phyloP scores from a whole-genome alignment of 2,797 vertebrate species.

The Gymnothorax reevesii region DNA sequence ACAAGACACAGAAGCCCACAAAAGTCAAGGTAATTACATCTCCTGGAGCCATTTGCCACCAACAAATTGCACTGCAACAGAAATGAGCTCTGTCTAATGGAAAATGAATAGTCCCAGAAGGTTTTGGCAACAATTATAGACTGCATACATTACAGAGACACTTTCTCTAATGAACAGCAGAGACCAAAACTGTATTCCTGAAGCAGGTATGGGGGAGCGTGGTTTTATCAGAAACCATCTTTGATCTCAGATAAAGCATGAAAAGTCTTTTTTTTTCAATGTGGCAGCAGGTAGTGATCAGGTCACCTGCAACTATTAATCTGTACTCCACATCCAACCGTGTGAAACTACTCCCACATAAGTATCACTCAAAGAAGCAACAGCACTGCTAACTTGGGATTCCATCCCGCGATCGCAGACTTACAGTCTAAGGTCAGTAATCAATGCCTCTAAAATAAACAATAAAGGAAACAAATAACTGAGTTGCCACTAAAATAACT shows the following conservation, averaged over 20 bases:
- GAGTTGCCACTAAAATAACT: neutral
- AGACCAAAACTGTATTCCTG: neutral
- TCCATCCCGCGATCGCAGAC: neutral
- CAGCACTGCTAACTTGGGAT: neutral
- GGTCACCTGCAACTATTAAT: neutral
- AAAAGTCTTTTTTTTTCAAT: neutral
- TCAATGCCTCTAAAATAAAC: neutral
- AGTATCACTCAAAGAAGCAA: neutral
- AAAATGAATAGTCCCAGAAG: neutral
- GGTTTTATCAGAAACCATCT: neutral
- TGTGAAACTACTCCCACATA: neutral
- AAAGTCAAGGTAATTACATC: neutral
- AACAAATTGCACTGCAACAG: neutral
- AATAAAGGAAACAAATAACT: neutral
- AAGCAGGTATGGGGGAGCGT: neutral
- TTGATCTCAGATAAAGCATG: neutral
- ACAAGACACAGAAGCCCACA: neutral
- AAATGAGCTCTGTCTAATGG: neutral
- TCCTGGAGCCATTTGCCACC: neutral
- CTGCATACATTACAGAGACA: constrained; percentile 2
- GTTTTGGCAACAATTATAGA: neutral
- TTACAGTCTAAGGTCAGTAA: neutral
- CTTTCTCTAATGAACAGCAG: constrained; percentile 10
- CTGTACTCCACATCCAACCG: neutral
- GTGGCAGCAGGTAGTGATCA: neutral